Evolutionary conservation across 2,797 vertebrate species (phyloP).

Genomic region (Rhynchotus rufescens): DNA sequence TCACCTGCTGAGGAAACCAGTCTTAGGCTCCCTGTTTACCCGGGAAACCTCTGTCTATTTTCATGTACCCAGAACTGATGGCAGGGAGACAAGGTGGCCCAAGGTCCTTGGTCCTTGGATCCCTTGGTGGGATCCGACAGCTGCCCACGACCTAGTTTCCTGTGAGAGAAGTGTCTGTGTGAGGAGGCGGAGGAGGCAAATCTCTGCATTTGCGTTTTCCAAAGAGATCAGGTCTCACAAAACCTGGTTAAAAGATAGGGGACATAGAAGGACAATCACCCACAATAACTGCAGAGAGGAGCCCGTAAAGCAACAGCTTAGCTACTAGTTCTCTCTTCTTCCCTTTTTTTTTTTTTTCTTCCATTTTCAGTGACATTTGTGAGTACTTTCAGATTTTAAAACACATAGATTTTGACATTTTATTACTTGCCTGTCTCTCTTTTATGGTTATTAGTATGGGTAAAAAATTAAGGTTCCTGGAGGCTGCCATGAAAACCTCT

Average conservation of each 20-base stretch:
- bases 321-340: neutral
- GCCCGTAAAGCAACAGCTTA: neutral
- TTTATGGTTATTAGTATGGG: conserved; percentile 51
- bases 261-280: neutral
- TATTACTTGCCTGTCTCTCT: conserved; percentile 31
- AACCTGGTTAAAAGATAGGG: neutral
- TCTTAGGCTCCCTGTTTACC: too few species aligned
- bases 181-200: neutral
- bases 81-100: neutral
- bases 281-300: neutral
- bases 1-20: too few species aligned
- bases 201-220: neutral
- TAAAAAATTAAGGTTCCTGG: conserved; percentile 60
- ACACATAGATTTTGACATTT: conserved; percentile 60
- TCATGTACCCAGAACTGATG: too few species aligned
- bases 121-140: too few species aligned
- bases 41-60: too few species aligned
- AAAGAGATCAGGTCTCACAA: neutral
- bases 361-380: conserved; percentile 51
- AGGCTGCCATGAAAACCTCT: neutral
- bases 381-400: conserved; percentile 35
- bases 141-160: too few species aligned
- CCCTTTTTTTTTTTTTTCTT: neutral
- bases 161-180: neutral
- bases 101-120: neutral